phyloP scores from a whole-genome alignment of 2,113 vertebrate genomes.

The Gavialis gangeticus region DNA sequence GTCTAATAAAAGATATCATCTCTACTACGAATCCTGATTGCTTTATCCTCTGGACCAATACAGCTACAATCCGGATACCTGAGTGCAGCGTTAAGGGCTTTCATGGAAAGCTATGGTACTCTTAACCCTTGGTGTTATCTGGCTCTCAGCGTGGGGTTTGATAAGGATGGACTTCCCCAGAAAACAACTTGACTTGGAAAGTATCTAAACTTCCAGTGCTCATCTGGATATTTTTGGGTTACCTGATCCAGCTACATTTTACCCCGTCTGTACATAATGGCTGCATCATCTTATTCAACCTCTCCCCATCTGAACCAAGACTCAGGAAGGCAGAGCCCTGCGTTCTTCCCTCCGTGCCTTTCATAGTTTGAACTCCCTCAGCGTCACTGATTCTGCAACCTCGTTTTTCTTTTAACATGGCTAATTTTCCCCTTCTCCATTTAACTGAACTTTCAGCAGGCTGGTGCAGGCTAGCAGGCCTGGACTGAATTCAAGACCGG shows the following conservation, averaged over 20 bases:
- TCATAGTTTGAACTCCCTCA: conserved; percentile 14
- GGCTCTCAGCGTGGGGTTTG: not conserved
- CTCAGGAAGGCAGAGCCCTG: conserved; percentile 4
- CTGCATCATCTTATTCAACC: not conserved
- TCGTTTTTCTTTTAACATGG: not conserved
- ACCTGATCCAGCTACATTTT: not conserved
- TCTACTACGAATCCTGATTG: too few relatives aligned
- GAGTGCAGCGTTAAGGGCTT: not conserved
- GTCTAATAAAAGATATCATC: too few relatives aligned
- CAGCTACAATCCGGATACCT: not conserved
- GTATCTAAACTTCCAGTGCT: not conserved
- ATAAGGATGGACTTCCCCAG: not conserved
- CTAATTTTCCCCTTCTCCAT: not conserved
- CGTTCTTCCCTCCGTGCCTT: not conserved
- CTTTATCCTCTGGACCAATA: too few relatives aligned
- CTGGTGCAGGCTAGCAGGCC: not conserved
- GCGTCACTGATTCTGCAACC: rapidly evolving
- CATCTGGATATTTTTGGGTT: not conserved
- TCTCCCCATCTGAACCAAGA: not conserved
- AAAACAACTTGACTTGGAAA: not conserved
- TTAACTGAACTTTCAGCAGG: not conserved
- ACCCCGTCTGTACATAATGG: not conserved
- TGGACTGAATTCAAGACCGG: not conserved
- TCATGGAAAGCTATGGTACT: not conserved
- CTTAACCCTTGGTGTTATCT: not conserved